These are phyloP conservation scores for Poeciliopsis prolifica DNA, from an alignment of 2,113 vertebrate genomes.

Conservation along the genomic window DNA sequence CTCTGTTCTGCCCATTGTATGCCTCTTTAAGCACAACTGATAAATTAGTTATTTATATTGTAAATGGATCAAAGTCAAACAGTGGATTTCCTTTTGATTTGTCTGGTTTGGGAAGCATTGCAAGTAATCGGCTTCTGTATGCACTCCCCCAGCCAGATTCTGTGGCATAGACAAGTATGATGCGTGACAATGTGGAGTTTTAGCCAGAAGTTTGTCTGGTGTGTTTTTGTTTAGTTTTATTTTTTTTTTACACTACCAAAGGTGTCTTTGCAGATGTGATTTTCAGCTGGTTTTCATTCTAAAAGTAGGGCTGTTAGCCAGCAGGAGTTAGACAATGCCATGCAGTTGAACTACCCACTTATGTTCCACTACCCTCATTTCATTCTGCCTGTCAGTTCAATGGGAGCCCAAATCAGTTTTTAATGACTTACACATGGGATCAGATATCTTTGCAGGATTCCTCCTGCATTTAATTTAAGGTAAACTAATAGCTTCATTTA, in stretches of 20 bases:
- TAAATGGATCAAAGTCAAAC: conserved; percentile 70
- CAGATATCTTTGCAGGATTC: conserved; percentile 59
- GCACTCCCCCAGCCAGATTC: conserved; percentile 23
- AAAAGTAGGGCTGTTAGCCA: conserved; percentile 42
- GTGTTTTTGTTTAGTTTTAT: neutral
- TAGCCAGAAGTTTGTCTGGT: conserved; percentile 6
- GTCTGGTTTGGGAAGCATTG: conserved; percentile 66
- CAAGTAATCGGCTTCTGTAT: conserved; percentile 25
- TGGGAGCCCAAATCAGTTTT: conserved; percentile 55
- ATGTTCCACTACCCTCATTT: conserved; percentile 47
- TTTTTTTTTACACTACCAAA: conserved; percentile 1
- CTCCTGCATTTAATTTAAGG: conserved; percentile 70
- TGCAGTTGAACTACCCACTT: conserved; percentile 21
- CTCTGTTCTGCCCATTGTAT: conserved; percentile 79
- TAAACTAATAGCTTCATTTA: conserved; percentile 71
- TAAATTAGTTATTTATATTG: conserved; percentile 84
- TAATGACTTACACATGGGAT: conserved; percentile 72
- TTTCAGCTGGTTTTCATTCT: conserved; percentile 30
- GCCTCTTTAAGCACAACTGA: conserved; percentile 81
- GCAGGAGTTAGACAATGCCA: conserved; percentile 37
- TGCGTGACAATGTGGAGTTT: conserved; percentile 22
- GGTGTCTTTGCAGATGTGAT: conserved; percentile 25
- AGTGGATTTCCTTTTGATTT: conserved; percentile 68
- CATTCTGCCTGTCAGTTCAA: conserved; percentile 55
- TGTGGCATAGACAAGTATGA: conserved; percentile 6